Evolutionary conservation across 2,888 invertebrate genomes (phyloP), one percentile per base, ranked within the genome.

Genomic region (Drosophila lacicola): DNA sequence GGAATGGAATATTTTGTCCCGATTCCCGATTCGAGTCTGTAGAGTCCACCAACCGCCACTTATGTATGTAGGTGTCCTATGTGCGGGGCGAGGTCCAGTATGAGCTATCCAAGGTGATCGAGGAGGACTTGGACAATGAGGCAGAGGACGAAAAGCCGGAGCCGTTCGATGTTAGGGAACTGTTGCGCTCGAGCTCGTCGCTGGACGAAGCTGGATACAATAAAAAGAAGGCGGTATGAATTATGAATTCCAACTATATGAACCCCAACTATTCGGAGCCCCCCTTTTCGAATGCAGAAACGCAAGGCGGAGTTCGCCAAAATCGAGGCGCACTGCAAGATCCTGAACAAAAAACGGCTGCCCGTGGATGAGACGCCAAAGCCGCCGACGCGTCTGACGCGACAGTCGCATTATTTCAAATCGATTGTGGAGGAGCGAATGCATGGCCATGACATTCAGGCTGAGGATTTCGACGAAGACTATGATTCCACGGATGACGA

Each of bases 161-260:
- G 2, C 36, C 61, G 0, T 71, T 68, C 6, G 80, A 78, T 57
- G 56, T 80, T 2, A 13, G 41, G 0, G 80, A 78, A 19, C 10
- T 71, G n/a, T 14, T 79, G 56, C 80, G 72, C 1, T 71, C 77
- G 1, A 78, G 42, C 21, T 62, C 77, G 2, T 75, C 80, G 5
- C 41, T 76, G 0, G 67, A 75, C 8, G 67, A 68, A 13, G 13
- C n/a, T 0, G 53, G 14, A 0, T 11, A 45, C 2, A 70, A 39
- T 1, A 54, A 57, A 8, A 78, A 77, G 54, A 70, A 74, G 41
- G 41, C 37, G 58, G 74, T 72, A 51, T 0, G 56, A 14, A 51
- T 13, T 17, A 39, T 21, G 10, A 11, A 25, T 21, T 51, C 19
- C 11, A 13, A 14, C n/a, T n/a, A n/a, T n/a, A n/a, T n/a, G n/a